Conservation (phyloP, 2,113 vertebrate species). For the Aythya baeri region DNA sequence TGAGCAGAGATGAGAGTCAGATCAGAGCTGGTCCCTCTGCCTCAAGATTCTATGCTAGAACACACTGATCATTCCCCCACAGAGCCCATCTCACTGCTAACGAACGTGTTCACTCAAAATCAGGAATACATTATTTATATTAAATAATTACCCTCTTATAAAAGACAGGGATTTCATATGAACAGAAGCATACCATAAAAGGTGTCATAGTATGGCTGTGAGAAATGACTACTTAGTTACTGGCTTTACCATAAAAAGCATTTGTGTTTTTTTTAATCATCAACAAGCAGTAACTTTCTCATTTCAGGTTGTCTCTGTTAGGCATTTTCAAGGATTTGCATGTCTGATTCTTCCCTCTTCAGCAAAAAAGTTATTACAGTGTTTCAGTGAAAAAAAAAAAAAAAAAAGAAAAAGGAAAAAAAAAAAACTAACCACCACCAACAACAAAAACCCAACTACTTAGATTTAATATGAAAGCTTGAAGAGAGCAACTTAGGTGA, state of each 20-base stretch:
- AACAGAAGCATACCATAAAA: not conserved
- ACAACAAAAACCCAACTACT: not conserved
- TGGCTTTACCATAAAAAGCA: not conserved
- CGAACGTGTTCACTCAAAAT: not conserved
- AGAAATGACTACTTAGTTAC: not conserved
- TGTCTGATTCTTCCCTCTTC: not conserved
- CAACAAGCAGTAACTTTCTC: not conserved
- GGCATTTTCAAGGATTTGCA: not conserved
- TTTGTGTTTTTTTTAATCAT: not conserved
- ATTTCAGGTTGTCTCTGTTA: not conserved
- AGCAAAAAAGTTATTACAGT: not conserved
- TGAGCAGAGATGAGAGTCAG: not conserved
- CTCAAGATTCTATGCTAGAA: not conserved
- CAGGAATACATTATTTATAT: constrained; percentile 3
- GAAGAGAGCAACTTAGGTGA: not conserved
- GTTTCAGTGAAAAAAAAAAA: not conserved
- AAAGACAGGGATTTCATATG: not conserved
- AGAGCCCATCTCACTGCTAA: not conserved
- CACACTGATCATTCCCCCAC: not conserved
- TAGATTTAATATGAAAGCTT: not conserved
- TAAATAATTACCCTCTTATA: constrained; percentile 5
- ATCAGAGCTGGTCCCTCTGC: not conserved
- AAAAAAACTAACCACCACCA: not conserved
- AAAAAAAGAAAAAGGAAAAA: not conserved
- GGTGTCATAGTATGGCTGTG: not conserved